These are phyloP conservation scores for Trichomycterus rosablanca DNA, from an alignment of 2,113 vertebrate genomes.

Conservation along the genomic window DNA sequence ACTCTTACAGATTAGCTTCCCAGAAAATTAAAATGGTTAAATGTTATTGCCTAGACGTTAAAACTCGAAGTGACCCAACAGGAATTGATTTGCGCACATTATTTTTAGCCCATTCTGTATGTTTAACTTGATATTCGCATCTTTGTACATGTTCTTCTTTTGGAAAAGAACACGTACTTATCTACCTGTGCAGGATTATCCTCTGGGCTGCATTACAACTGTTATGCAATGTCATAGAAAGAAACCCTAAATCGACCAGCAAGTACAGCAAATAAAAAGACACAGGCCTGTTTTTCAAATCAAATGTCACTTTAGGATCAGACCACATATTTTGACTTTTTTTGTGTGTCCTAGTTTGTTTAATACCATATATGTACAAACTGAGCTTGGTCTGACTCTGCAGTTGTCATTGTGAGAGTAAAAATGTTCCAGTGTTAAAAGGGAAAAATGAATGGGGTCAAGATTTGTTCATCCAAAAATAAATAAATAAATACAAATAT, in stretches of 20 bases:
- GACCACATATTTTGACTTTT: slow-evolving; percentile 5
- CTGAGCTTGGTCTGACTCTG: background rate
- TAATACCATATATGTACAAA: slow-evolving; percentile 28
- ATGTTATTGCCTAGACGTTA: too few species aligned
- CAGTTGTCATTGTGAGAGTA: background rate
- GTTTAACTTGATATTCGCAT: too few species aligned
- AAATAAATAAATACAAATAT: slow-evolving; percentile 13
- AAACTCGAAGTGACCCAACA: too few species aligned
- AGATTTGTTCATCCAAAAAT: slow-evolving; percentile 28
- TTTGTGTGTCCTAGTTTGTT: background rate
- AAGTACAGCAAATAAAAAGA: slow-evolving; percentile 2
- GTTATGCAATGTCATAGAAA: slow-evolving; percentile 3
- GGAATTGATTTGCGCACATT: too few species aligned
- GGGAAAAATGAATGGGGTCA: slow-evolving; percentile 11
- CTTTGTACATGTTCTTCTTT: too few species aligned
- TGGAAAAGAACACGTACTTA: background rate
- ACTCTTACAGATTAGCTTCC: too few species aligned
- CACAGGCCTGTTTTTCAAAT: slow-evolving; percentile 9
- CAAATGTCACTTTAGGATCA: slow-evolving; percentile 12
- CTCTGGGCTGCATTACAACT: slow-evolving; percentile 5
- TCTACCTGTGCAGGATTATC: slow-evolving; percentile 33
- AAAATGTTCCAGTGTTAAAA: slow-evolving; percentile 6
- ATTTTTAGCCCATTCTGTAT: too few species aligned
- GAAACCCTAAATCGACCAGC: background rate
- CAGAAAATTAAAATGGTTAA: too few species aligned